phyloP scores from a whole-genome alignment of 2,113 vertebrate genomes.

The Mellivora capensis region DNA sequence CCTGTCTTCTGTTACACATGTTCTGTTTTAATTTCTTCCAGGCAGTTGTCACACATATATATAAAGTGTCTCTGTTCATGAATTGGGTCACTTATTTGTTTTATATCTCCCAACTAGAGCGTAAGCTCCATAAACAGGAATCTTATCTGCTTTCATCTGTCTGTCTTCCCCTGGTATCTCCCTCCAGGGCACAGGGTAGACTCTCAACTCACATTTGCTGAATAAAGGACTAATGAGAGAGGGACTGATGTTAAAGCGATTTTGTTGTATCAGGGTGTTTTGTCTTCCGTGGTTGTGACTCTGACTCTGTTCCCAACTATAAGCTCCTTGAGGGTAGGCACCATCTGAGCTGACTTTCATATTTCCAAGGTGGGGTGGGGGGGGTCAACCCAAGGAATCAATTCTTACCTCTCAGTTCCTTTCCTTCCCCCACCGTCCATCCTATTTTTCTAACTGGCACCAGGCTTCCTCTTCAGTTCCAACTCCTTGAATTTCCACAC shows the following conservation, averaged over 20 bases:
- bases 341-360: neutral
- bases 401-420: neutral
- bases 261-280: neutral
- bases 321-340: neutral
- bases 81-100: neutral
- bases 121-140: neutral
- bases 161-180: neutral
- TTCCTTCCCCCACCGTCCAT: neutral
- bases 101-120: neutral
- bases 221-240: neutral
- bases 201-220: neutral
- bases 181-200: neutral
- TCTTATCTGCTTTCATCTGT: neutral
- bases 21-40: neutral
- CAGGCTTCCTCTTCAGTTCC: neutral
- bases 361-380: neutral
- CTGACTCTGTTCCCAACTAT: neutral
- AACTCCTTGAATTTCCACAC: neutral
- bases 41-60: neutral
- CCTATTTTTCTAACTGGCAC: neutral
- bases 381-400: neutral
- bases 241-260: neutral
- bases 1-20: neutral
- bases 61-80: neutral
- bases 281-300: neutral